Evolutionary conservation across 2,113 vertebrate genomes (phyloP).

Genomic region (Mandrillus leucophaeus): DNA sequence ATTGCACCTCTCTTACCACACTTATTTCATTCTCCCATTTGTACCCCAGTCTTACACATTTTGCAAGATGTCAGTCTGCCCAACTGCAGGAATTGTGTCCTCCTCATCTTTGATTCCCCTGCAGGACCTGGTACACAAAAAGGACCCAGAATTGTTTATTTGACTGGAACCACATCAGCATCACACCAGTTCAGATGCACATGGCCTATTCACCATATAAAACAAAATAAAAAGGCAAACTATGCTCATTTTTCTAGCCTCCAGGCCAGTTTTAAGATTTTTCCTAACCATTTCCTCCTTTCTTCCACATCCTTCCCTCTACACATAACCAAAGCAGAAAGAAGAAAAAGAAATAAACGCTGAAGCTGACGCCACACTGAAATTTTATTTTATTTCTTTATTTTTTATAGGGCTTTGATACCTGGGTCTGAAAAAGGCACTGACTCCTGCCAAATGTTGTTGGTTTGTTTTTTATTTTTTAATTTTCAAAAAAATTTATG

Average conservation of each 20-base stretch:
- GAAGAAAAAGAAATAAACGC: conserved; percentile 25
- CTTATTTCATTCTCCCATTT: neutral
- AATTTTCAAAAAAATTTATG: no score
- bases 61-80: neutral
- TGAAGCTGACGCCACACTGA: neutral
- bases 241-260: neutral
- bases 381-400: neutral
- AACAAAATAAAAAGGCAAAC: neutral
- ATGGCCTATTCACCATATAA: neutral
- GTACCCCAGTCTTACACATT: neutral
- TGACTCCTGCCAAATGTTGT: no score
- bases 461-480: no score
- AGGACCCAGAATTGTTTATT: neutral
- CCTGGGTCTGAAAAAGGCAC: no score
- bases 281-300: neutral
- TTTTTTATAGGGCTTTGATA: no score
- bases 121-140: neutral
- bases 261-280: neutral
- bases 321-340: neutral
- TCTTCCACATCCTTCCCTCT: neutral
- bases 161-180: neutral
- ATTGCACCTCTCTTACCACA: neutral
- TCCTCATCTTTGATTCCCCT: neutral
- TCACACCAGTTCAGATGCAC: neutral
- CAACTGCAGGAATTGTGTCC: neutral